Percentiles rank a stretch among this genome's conserved stretches.
phyloP scores from a whole-genome alignment of 2,113 vertebrate genomes.

The Lepus americanus region DNA sequence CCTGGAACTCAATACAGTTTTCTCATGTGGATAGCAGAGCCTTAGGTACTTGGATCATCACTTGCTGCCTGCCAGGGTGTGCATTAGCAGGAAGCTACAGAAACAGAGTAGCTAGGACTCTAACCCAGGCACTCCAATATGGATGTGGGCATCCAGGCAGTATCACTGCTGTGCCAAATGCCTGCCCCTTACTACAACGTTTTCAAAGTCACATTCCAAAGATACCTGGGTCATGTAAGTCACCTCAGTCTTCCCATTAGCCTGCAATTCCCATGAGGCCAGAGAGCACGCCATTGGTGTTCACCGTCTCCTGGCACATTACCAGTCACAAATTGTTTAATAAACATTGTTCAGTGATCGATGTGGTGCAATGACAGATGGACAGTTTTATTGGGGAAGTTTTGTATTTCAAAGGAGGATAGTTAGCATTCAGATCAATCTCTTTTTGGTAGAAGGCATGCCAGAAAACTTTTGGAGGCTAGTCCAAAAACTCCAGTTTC shows the following conservation, averaged over 20 bases:
- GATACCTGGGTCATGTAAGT: background rate
- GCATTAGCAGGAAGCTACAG: too few species aligned
- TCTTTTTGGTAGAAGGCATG: background rate
- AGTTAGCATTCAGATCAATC: background rate
- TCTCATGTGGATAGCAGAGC: too few species aligned
- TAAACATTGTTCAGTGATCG: background rate
- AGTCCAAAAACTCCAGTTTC: background rate
- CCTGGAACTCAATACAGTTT: too few species aligned
- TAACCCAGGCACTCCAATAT: too few species aligned
- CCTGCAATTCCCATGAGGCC: background rate
- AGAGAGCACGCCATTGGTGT: fast-evolving
- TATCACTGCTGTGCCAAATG: too few species aligned
- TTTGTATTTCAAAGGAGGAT: background rate
- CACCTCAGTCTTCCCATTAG: background rate
- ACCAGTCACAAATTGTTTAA: background rate
- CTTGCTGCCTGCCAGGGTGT: too few species aligned
- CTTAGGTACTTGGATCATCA: too few species aligned
- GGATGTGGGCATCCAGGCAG: too few species aligned
- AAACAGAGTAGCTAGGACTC: too few species aligned
- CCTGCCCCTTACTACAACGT: too few species aligned
- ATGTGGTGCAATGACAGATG: background rate
- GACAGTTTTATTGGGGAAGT: background rate
- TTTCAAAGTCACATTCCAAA: background rate
- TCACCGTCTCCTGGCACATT: background rate
- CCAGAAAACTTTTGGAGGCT: background rate